A percentile compares a stretch with the other conserved stretches of the same genome.
Evolutionary conservation across 2,888 invertebrate species (phyloP).

Genomic region (Dromius quadrimaculatus): DNA sequence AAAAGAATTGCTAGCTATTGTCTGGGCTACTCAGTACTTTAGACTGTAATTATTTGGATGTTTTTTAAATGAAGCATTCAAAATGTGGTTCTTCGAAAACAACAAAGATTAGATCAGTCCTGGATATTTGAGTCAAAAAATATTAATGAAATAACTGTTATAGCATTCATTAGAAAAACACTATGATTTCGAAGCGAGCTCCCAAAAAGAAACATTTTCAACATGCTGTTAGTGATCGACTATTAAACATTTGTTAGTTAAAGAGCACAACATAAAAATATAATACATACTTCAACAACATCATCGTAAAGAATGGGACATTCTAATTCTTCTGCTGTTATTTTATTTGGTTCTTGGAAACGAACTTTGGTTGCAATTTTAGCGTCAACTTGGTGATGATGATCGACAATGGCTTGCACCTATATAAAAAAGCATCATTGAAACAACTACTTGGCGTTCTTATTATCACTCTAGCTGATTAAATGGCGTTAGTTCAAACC

Average conservation of each 20-base stretch:
- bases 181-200: conserved; percentile 20
- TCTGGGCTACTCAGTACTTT: too few species aligned
- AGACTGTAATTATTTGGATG: too few species aligned
- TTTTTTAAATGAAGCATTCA: too few species aligned
- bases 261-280: conserved; percentile 29
- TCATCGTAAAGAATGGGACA: conserved; percentile 57
- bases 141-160: too few species aligned
- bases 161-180: conserved; percentile 11
- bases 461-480: background rate
- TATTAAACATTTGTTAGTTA: conserved; percentile 38
- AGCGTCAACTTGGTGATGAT: conserved; percentile 80
- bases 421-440: conserved; percentile 63
- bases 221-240: conserved; percentile 39
- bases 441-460: background rate
- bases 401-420: conserved; percentile 95
- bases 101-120: too few species aligned
- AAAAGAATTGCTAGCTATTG: too few species aligned
- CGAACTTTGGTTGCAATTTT: conserved; percentile 88
- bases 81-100: too few species aligned
- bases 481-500: conserved; percentile 19
- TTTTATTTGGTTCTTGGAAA: conserved; percentile 80
- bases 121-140: too few species aligned
- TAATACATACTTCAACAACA: conserved; percentile 62
- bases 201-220: conserved; percentile 34
- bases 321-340: conserved; percentile 55